These are phyloP conservation scores for Nothobranchius furzeri DNA, from an alignment of 2,113 vertebrate genomes.

Conservation along the genomic window DNA sequence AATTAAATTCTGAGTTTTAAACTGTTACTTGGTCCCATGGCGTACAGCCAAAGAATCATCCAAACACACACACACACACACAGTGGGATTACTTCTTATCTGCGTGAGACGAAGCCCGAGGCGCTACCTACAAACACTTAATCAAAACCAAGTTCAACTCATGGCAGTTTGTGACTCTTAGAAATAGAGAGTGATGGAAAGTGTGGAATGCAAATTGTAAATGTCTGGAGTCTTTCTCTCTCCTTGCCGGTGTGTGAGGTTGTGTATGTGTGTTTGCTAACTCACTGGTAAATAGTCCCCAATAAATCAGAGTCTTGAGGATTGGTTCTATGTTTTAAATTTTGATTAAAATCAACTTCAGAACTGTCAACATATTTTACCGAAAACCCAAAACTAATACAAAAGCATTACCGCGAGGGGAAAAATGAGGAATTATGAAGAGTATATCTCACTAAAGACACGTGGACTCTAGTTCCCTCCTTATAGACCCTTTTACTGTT, in stretches of 20 bases:
- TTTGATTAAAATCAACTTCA: too few relatives aligned
- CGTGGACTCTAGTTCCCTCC: too few relatives aligned
- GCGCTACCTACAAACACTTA: slow-evolving; percentile 80
- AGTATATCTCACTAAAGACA: too few relatives aligned
- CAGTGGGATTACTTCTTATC: slow-evolving; percentile 71
- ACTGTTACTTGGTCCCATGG: slow-evolving; percentile 46
- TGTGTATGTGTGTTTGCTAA: slow-evolving; percentile 14
- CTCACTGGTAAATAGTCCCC: slow-evolving; percentile 22
- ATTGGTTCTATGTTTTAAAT: too few relatives aligned
- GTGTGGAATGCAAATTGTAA: slow-evolving; percentile 72
- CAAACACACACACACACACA: slow-evolving; percentile 48
- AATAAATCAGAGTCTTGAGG: too few relatives aligned
- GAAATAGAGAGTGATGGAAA: slow-evolving; percentile 66
- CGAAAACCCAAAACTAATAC: too few relatives aligned
- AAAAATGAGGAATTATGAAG: too few relatives aligned
- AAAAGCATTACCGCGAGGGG: too few relatives aligned
- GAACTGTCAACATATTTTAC: too few relatives aligned
- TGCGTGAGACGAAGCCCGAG: slow-evolving; percentile 67
- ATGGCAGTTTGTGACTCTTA: slow-evolving; percentile 64
- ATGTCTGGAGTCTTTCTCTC: slow-evolving; percentile 42
- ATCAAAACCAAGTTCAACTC: slow-evolving; percentile 76
- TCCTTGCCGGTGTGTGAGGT: too few relatives aligned
- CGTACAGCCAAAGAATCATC: slow-evolving; percentile 22
- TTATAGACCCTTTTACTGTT: too few relatives aligned
- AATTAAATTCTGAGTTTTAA: slow-evolving; percentile 68